Evolutionary conservation across 2,113 vertebrate genomes (phyloP), one percentile per base, ranked within the genome.

Genomic region (Vidua chalybeata): DNA sequence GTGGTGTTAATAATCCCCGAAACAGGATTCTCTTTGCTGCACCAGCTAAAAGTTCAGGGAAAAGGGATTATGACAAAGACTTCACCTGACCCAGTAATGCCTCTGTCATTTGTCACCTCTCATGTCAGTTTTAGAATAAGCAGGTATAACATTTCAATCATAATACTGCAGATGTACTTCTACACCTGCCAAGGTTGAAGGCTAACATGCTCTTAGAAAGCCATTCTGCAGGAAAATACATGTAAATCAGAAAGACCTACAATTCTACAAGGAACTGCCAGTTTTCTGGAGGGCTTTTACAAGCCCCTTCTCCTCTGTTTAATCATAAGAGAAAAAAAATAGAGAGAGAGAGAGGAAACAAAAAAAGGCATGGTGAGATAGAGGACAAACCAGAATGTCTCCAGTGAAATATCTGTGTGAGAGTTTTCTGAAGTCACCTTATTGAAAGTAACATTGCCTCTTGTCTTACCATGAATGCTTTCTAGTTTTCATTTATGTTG

Each of bases 401-500:
- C 97, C 41, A 86, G 97, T 97, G 98, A 98, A 97, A 97, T 97
- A 97, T 95, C 68, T 91, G 77, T 95, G 80, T 97, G 94, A 97
- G 98, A 97, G 97, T 96, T 96, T 94, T 97, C 96, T 96, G 98
- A 98, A 98, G 97, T 95, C 97, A 97, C 89, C 45, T 75, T 84
- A 96, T n/a, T 90, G 91, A 97, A 97, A 97, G 96, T 91, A 93
- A 93, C 48, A 93, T 52, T 84, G 89, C 90, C 95, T 96, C 89
- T 97, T 94, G 87, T 94, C 94, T 97, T 91, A 90, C 96, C 94
- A 96, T 89, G 93, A 97, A 95, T 85, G 93, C 79, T 96, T 97
- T 93, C 96, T 87, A 93, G 90, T 97, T 94, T 97, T 96, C 97
- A 96, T 96, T 97, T 97, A 90, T 90, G 94, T 93, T 97, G 94